Evolutionary conservation across 2,797 vertebrate genomes (phyloP), one percentile per base, ranked within the genome.

Genomic region (Enteromius viviparus): DNA sequence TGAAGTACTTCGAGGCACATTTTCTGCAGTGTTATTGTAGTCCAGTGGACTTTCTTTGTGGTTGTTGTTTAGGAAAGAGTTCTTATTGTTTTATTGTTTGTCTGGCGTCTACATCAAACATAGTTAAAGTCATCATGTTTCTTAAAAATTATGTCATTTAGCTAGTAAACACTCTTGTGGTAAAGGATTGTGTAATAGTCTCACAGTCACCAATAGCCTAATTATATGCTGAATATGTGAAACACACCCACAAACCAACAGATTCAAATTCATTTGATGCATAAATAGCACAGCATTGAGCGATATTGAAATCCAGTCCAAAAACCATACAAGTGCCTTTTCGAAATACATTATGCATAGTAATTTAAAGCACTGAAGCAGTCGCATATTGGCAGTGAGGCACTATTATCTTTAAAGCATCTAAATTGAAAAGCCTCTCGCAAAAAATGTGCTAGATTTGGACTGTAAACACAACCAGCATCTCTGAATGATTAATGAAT

Each of bases 401-500:
- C 62, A 47, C 62, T 53, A 76, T 76, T 82, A 76, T 76, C 81
- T 76, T 29, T 58, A 82, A 68, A 32, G 37, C 64, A 15, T 58
- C 49, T 82, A 45, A 69, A 79, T 72, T 51, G 45, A 74, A 72
- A 65, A 12, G 26, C 75, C 37, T 26, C 78, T 65, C 49, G 49
- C 76, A 66, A n/a, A 65, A 62, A 80, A 66, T 62, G 66, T 75
- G 80, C 58, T 81, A 29, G 62, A 76, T 58, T 76, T 68, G 23
- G 37, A 68, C 53, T 74, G 62, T 81, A 83, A 65, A 72, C 77
- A 70, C 66, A 85, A 77, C 78, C 69, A 69, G 84, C 49, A 14
- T 68, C 72, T 85, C 58, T 70, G 84, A 83, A 80, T 85, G 78
- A 85, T 80, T 85, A 81, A 87, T 87, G 86, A 70, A 60, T 23